A percentile compares a stretch with the other conserved stretches of the same genome.
Conservation (phyloP, 2,113 vertebrate genomes). For the Forbesichthys papilliferus region DNA sequence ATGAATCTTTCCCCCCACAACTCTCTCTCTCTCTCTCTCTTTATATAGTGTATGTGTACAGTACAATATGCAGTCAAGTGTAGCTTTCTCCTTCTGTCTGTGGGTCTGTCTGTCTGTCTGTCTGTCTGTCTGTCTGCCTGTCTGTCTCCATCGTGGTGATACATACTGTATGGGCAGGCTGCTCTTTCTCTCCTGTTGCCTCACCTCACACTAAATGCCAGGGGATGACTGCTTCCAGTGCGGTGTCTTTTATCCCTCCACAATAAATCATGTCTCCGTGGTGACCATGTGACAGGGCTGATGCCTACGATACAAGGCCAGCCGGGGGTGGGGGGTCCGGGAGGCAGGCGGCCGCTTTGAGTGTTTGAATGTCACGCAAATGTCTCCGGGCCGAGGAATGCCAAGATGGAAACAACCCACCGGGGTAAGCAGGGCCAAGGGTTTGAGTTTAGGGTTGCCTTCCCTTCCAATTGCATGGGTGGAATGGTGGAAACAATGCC, state of each 20-base stretch:
- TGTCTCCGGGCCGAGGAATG: background rate
- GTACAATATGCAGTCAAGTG: no score
- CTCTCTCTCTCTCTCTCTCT: background rate
- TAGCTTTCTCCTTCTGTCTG: no score
- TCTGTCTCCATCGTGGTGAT: no score
- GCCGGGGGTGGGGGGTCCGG: conserved; percentile 25
- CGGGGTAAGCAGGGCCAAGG: no score
- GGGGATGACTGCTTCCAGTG: conserved; percentile 43
- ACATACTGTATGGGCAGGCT: no score
- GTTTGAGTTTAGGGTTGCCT: background rate
- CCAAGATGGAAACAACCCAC: no score
- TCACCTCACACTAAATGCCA: conserved; percentile 1
- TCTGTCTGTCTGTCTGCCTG: no score
- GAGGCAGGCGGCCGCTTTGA: conserved; percentile 30
- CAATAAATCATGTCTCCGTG: conserved; percentile 60
- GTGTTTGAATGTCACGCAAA: conserved; percentile 13
- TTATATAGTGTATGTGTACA: no score
- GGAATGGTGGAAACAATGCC: no score
- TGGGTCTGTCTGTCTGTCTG: no score
- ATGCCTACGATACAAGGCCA: conserved; percentile 37
- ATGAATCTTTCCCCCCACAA: background rate
- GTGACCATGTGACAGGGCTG: conserved; percentile 42
- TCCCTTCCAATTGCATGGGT: background rate
- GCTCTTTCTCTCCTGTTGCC: no score
- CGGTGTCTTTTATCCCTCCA: conserved; percentile 57